phyloP scores from a whole-genome alignment of 2,888 invertebrate genomes.

The Hedychridium roseum region DNA sequence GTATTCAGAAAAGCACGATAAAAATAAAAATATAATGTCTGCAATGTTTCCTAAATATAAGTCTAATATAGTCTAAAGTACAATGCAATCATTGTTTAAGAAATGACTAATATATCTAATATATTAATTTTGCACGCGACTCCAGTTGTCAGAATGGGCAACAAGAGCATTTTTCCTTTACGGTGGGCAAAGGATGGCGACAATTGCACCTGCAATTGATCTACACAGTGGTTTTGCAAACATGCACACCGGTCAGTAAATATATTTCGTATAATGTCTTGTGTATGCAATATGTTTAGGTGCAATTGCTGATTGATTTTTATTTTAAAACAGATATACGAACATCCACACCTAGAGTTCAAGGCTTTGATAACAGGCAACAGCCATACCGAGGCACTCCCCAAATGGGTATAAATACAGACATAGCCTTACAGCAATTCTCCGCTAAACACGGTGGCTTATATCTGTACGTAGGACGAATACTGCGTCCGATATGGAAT shows the following conservation, averaged over 20 bases:
- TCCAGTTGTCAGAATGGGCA: conserved; percentile 80
- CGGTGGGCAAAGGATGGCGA: conserved; percentile 74
- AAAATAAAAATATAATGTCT: too few relatives aligned
- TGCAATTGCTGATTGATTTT: conserved; percentile 1
- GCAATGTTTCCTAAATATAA: too few relatives aligned
- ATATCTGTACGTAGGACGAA: conserved; percentile 88
- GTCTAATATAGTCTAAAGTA: not conserved
- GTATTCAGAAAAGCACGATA: too few relatives aligned
- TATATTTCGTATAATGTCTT: not conserved
- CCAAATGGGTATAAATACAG: conserved; percentile 44
- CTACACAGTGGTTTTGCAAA: conserved; percentile 40
- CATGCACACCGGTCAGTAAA: conserved; percentile 40
- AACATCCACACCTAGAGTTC: conserved; percentile 56
- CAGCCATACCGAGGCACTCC: conserved; percentile 38
- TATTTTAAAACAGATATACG: conserved; percentile 41
- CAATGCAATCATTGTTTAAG: not conserved
- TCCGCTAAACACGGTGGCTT: conserved; percentile 93
- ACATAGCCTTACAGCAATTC: conserved; percentile 59
- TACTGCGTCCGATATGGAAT: conserved; percentile 90
- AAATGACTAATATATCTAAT: conserved; percentile 8
- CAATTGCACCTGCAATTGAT: conserved; percentile 38
- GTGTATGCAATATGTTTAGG: conserved; percentile 3
- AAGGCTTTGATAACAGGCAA: conserved; percentile 40
- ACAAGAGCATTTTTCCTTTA: conserved; percentile 91
- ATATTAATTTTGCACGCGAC: too few relatives aligned